Evolutionary conservation across 1,140 invertebrate species (phyloP).

Genomic region (Eciton burchellii): DNA sequence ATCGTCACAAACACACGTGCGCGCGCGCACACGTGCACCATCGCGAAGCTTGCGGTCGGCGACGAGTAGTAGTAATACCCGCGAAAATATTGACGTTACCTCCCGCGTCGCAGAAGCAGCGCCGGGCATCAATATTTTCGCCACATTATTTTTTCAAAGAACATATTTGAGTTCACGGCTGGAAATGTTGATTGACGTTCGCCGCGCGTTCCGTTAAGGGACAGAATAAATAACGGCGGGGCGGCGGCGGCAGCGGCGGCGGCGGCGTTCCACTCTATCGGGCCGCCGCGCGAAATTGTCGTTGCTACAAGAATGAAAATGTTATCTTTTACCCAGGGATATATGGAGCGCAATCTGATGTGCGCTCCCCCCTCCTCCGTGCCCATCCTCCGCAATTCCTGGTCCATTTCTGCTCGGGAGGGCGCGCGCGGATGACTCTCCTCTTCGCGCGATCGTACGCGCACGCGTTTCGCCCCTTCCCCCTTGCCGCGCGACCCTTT

Average conservation of each 20-base stretch:
- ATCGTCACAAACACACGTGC: constrained; percentile 45
- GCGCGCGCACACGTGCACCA: too few relatives aligned
- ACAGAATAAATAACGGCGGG: constrained; percentile 49
- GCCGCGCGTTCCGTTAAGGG: constrained; percentile 44
- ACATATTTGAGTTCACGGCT: constrained; percentile 48
- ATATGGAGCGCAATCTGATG: constrained; percentile 55
- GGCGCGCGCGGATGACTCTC: too few relatives aligned
- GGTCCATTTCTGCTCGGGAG: constrained; percentile 29
- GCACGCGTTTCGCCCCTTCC: too few relatives aligned
- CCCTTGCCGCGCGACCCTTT: too few relatives aligned
- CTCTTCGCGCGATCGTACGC: constrained; percentile 42
- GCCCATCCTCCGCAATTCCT: too few relatives aligned
- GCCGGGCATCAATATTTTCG: constrained; percentile 43
- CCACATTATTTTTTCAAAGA: constrained; percentile 59
- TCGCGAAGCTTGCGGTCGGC: constrained; percentile 31
- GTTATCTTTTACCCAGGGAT: constrained; percentile 55
- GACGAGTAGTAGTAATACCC: constrained; percentile 48
- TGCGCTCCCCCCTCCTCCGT: constrained; percentile 46
- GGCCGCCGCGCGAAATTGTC: constrained; percentile 36
- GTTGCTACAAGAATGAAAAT: constrained; percentile 56
- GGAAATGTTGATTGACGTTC: constrained; percentile 58
- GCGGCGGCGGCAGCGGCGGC: background rate
- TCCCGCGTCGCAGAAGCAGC: constrained; percentile 6
- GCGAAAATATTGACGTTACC: constrained; percentile 48
- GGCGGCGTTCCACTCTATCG: too few relatives aligned